Evolutionary conservation across 2,888 invertebrate species (phyloP), one percentile per base, ranked within the genome.

Genomic region (Callinectes sapidus): DNA sequence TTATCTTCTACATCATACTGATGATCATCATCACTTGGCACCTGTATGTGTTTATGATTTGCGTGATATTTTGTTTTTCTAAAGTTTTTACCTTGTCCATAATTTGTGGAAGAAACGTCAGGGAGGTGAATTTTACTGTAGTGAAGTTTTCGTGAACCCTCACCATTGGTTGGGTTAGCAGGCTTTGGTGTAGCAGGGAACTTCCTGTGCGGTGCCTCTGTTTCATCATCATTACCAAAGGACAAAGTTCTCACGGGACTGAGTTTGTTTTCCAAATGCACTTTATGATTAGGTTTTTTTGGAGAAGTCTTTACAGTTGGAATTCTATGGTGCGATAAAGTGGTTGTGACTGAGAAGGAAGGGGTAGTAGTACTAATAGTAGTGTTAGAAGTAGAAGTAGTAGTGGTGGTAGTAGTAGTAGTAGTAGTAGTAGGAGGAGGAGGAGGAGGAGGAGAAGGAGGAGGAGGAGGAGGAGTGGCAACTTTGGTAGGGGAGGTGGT

Each of bases 71-170:
- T 23, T 71, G n/a, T 28, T 71, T 71, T 71, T 3, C 71, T 28
- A 28, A 71, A 71, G 71, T n/a, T 71, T 48, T 54, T 87, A n/a
- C 32, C 87, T 48, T 23, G 87, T 87, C 10, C 48, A 87, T 23
- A 5, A 18, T 48, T 48, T 23, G 42, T 23, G n/a, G 14, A 23
- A 87, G 87, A 87, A 10, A n/a, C 87, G 35, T 32, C 14, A 35
- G 81, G 35, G 16, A 2, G 32, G 14, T 35, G 35, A 35, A 35
- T 2, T 3, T 71, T 28, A 71, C 8, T 28, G 28, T 71, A 10
- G n/a, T 71, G 71, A 71, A 28, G n/a, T 13, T 81, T 81, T 81
- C 35, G 35, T 81, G 35, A 32, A 23, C 35, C 16, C 2, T 35
- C 35, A 16, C 32, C 18, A 81, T 16, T 23, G 71, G 28, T 28